Evolutionary conservation across 2,888 invertebrate genomes (phyloP).

Genomic region (Leptodirus hochenwartii): DNA sequence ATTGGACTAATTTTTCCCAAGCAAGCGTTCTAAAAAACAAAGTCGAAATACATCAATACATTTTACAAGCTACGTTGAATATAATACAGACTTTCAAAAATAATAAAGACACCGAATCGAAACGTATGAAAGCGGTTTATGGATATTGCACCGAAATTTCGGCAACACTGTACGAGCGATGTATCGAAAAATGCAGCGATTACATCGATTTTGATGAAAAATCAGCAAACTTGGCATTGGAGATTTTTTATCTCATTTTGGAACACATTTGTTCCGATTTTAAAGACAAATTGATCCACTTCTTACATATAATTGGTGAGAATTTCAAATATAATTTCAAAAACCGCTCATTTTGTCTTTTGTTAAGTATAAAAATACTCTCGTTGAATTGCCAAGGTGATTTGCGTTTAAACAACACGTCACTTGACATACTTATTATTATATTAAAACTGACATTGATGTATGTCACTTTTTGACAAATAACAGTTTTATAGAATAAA

Average conservation of each 20-base stretch:
- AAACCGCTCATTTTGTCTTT: conserved; percentile 8
- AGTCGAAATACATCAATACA: conserved; percentile 37
- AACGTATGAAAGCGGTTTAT: conserved; percentile 19
- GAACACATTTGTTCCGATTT: conserved; percentile 23
- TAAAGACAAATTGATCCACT: conserved; percentile 23
- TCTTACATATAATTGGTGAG: conserved; percentile 28
- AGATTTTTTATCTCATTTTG: conserved; percentile 35
- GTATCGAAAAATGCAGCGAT: conserved; percentile 32
- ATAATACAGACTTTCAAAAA: conserved; percentile 25
- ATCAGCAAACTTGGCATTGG: conserved; percentile 34
- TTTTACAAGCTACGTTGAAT: conserved; percentile 28
- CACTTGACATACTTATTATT: no score
- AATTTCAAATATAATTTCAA: conserved; percentile 9
- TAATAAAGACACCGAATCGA: conserved; percentile 20
- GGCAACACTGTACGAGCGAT: conserved; percentile 24
- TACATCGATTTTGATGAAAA: conserved; percentile 37
- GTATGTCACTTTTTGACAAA: no score
- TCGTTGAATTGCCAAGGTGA: no score
- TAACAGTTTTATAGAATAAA: no score
- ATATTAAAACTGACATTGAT: no score
- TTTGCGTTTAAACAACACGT: no score
- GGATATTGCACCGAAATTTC: conserved; percentile 24
- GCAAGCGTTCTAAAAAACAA: conserved; percentile 31
- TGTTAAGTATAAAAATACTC: no score
- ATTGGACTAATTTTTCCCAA: conserved; percentile 17